Percentiles rank a stretch among this genome's conserved stretches.
phyloP scores from a whole-genome alignment of 1,140 invertebrate genomes.

The Heliothis subflexa region DNA sequence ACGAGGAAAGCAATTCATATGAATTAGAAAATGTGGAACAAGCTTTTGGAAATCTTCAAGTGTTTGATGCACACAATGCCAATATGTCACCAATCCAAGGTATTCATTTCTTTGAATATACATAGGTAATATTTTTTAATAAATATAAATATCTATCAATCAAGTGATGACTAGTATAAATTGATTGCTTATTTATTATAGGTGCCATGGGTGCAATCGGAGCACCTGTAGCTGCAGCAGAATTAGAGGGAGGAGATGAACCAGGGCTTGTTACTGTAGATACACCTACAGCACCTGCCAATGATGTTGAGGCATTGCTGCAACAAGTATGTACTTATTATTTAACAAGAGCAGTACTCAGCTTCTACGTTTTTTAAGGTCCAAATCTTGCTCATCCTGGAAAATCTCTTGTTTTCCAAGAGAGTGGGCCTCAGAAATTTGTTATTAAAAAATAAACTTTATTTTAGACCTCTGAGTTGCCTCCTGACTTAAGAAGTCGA shows the following conservation, averaged over 20 bases:
- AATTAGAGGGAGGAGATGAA: slow-evolving; percentile 79
- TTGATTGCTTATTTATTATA: slow-evolving; percentile 33
- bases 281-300: slow-evolving; percentile 70
- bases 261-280: slow-evolving; percentile 76
- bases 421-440: neutral
- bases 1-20: slow-evolving; percentile 80
- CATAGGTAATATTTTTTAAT: neutral
- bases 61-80: slow-evolving; percentile 80
- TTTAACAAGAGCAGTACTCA: neutral
- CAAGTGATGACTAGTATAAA: neutral
- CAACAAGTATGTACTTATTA: slow-evolving; percentile 64
- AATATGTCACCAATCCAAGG: slow-evolving; percentile 80
- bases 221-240: slow-evolving; percentile 72
- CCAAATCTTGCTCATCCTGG: no score
- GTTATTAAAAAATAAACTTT: neutral
- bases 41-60: slow-evolving; percentile 77
- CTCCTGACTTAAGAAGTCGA: slow-evolving; percentile 68
- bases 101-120: slow-evolving; percentile 39
- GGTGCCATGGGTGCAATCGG: slow-evolving; percentile 75
- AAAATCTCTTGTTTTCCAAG: no score
- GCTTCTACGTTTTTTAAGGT: neutral
- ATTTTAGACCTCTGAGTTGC: slow-evolving; percentile 75
- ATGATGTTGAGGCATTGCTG: slow-evolving; percentile 71
- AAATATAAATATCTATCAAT: neutral
- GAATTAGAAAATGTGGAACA: slow-evolving; percentile 79